Percentiles rank a stretch among this genome's conserved stretches.
phyloP scores from a whole-genome alignment of 2,888 invertebrate genomes.

The Metalampra italica region DNA sequence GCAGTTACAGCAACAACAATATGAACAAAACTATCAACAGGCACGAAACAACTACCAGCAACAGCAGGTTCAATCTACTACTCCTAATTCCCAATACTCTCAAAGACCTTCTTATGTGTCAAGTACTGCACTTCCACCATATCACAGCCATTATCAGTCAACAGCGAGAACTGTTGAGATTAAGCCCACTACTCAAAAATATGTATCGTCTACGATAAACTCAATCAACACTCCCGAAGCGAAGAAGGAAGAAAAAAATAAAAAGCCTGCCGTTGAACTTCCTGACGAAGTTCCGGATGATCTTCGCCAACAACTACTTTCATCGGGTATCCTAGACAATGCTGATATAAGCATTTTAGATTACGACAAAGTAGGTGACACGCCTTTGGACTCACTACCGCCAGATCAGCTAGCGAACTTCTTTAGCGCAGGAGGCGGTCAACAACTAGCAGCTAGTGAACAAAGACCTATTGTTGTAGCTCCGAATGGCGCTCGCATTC shows the following conservation, averaged over 20 bases:
- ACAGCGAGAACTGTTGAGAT: conserved; percentile 69
- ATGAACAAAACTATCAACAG: conserved; percentile 31
- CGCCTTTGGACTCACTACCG: conserved; percentile 88
- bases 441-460: conserved; percentile 85
- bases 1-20: conserved; percentile 28
- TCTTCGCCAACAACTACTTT: conserved; percentile 87
- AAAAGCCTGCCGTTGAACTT: conserved; percentile 76
- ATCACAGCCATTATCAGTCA: conserved; percentile 49
- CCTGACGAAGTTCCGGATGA: conserved; percentile 95
- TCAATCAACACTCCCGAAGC: conserved; percentile 63
- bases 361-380: conserved; percentile 93
- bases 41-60: conserved; percentile 36
- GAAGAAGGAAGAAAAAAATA: conserved; percentile 76
- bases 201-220: conserved; percentile 67
- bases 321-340: conserved; percentile 91
- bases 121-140: conserved; percentile 52
- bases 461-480: conserved; percentile 82
- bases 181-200: conserved; percentile 71
- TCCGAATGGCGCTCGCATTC: conserved; percentile 79
- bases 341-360: conserved; percentile 92
- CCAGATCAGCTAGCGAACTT: conserved; percentile 92
- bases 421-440: conserved; percentile 89
- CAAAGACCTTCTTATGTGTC: conserved; percentile 56
- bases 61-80: conserved; percentile 50
- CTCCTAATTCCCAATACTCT: conserved; percentile 57